Conservation (phyloP, 1,140 invertebrate genomes). For the Ceratina australensis region DNA sequence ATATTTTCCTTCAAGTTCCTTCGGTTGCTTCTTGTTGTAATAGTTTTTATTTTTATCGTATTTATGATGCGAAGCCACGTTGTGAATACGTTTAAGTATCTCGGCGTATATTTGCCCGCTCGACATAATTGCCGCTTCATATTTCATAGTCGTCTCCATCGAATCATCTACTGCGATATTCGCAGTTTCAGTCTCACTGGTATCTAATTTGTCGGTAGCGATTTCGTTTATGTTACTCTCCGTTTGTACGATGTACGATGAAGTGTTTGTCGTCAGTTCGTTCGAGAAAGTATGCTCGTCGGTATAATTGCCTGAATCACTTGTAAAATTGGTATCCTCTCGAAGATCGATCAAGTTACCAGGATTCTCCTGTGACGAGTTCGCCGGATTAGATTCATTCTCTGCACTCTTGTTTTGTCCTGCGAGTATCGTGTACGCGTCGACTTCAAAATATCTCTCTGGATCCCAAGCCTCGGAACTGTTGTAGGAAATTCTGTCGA, state of each 20-base stretch:
- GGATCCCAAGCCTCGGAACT: constrained; percentile 6
- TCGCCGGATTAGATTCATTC: background rate
- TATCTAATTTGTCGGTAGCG: background rate
- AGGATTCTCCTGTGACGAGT: background rate
- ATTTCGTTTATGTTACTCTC: background rate
- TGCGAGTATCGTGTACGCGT: background rate
- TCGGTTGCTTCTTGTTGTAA: constrained; percentile 2
- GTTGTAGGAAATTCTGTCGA: constrained; percentile 24
- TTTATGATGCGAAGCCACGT: constrained; percentile 16
- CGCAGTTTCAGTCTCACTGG: background rate
- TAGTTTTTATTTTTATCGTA: background rate
- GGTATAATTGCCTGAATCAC: background rate
- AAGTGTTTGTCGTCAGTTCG: background rate
- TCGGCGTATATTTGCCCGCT: constrained; percentile 53
- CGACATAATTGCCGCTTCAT: constrained; percentile 5
- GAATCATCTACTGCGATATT: background rate
- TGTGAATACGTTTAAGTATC: constrained; percentile 58
- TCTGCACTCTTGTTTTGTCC: background rate
- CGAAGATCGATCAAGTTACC: background rate
- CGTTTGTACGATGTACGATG: background rate
- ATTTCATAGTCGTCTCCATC: background rate
- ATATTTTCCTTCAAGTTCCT: constrained; percentile 1
- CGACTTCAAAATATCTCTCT: constrained; percentile 16
- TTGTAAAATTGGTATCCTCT: constrained; percentile 5
- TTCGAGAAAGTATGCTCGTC: constrained; percentile 9